phyloP scores from a whole-genome alignment of 2,888 invertebrate species.

The Tipula vernalis region DNA sequence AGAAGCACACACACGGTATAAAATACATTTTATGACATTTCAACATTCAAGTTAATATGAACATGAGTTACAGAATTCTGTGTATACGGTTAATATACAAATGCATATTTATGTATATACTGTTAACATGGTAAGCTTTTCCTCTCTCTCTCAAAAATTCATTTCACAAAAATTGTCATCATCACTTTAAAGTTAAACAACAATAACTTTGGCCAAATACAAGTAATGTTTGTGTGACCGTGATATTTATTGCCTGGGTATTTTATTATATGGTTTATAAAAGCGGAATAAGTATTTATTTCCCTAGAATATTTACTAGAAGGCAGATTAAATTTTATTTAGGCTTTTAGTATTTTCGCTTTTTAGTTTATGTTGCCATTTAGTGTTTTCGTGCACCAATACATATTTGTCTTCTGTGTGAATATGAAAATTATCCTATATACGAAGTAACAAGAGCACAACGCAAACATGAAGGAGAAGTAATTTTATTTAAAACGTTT shows the following conservation, averaged over 20 bases:
- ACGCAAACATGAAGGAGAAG: too few relatives aligned
- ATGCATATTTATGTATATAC: neutral
- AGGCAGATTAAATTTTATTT: too few relatives aligned
- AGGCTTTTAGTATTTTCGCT: too few relatives aligned
- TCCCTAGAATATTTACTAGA: too few relatives aligned
- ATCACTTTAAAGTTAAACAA: neutral
- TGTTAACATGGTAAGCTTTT: neutral
- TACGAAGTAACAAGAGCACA: too few relatives aligned
- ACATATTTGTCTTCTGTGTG: too few relatives aligned
- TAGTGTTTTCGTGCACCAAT: too few relatives aligned
- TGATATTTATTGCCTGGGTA: neutral
- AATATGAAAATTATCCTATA: too few relatives aligned
- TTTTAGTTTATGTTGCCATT: too few relatives aligned
- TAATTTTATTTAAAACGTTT: too few relatives aligned
- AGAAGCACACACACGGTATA: neutral
- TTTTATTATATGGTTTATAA: neutral
- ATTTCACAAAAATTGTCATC: neutral
- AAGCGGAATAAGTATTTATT: too few relatives aligned
- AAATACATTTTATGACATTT: neutral
- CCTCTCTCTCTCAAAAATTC: neutral
- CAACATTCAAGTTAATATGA: neutral
- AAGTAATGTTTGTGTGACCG: neutral
- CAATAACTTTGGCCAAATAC: neutral
- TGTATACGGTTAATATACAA: neutral
- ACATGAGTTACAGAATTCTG: neutral